Percentiles rank a stretch among this genome's conserved stretches.
Conservation (phyloP, 2,888 invertebrate species). For the Idaea dimidiata region DNA sequence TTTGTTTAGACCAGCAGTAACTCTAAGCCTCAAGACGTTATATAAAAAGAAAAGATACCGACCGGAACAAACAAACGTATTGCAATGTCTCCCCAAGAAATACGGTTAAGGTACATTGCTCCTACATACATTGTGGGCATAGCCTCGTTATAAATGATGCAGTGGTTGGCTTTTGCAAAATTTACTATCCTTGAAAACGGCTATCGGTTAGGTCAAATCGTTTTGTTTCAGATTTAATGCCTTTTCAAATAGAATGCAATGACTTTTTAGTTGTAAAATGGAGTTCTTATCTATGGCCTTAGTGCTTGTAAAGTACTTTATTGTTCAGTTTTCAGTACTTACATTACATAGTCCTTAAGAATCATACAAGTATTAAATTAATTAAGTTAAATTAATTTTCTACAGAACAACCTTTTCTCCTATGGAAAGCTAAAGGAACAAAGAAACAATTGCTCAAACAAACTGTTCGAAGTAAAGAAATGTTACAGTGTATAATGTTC, state of each 20-base stretch:
- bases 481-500: slow-evolving; percentile 34
- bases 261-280: neutral
- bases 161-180: slow-evolving; percentile 2
- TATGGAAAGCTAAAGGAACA: slow-evolving; percentile 5
- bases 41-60: slow-evolving; percentile 63
- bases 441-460: slow-evolving; percentile 18
- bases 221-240: slow-evolving; percentile 1
- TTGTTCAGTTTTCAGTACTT: too few species aligned
- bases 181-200: neutral
- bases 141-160: slow-evolving; percentile 20
- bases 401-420: neutral
- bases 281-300: neutral
- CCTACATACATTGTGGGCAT: slow-evolving; percentile 47
- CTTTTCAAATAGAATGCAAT: neutral
- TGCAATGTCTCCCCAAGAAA: slow-evolving; percentile 56
- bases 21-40: slow-evolving; percentile 53
- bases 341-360: too few species aligned
- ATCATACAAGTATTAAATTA: neutral
- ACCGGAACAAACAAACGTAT: slow-evolving; percentile 67
- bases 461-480: slow-evolving; percentile 36
- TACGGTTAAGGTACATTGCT: slow-evolving; percentile 48
- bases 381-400: neutral
- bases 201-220: slow-evolving; percentile 1
- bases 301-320: neutral
- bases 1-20: slow-evolving; percentile 34